Evolutionary conservation across 2,113 vertebrate genomes (phyloP).

Genomic region (Barbus barbus): DNA sequence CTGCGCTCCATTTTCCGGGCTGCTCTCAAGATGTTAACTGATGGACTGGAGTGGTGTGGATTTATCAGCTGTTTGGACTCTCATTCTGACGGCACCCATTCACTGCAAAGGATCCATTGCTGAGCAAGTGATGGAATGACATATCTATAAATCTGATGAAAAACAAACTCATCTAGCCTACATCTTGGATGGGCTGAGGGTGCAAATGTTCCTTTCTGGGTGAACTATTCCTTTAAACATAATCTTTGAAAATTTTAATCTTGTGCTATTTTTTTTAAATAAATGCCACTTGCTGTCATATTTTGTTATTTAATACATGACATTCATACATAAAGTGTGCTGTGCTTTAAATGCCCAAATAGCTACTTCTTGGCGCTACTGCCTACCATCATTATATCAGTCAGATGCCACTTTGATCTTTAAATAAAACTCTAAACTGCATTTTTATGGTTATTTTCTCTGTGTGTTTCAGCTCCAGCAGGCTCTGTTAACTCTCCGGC

Average conservation of each 20-base stretch:
- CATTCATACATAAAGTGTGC: not conserved
- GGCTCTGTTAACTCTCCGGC: slow-evolving; percentile 87
- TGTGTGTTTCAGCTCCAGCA: slow-evolving; percentile 83
- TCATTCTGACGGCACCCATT: too few species aligned
- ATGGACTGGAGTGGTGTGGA: too few species aligned
- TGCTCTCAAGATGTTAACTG: too few species aligned
- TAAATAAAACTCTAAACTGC: not conserved
- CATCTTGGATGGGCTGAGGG: too few species aligned
- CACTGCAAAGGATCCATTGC: too few species aligned
- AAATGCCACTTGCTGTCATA: not conserved
- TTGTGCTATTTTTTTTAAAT: too few species aligned
- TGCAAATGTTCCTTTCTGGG: too few species aligned
- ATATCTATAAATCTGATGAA: too few species aligned
- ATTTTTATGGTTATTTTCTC: not conserved
- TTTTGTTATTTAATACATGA: not conserved
- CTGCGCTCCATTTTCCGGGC: too few species aligned
- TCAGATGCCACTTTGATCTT: not conserved
- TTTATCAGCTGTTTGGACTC: too few species aligned
- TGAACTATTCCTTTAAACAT: not conserved
- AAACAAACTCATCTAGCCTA: too few species aligned
- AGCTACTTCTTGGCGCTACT: not conserved
- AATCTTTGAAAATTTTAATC: not conserved
- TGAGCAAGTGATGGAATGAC: too few species aligned
- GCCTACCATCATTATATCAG: not conserved
- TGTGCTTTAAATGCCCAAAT: not conserved